phyloP scores from a whole-genome alignment of 2,113 vertebrate genomes.

The Amblyopsis rosae region DNA sequence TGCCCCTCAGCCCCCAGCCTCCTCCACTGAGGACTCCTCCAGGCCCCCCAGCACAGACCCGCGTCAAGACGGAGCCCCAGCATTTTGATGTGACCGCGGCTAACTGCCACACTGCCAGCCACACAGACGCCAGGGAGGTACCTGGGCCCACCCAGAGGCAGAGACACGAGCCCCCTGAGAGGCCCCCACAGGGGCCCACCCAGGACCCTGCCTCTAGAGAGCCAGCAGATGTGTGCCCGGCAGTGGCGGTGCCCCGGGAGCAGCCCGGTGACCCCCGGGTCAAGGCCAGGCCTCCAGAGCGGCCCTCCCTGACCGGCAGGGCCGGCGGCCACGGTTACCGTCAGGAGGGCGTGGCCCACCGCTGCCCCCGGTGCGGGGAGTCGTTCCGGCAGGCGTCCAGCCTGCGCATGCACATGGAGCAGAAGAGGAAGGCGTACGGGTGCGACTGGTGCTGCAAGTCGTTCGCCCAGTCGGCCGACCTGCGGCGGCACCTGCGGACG shows the following conservation, averaged over 20 bases:
- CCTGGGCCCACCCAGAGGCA: no score
- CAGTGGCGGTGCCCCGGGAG: neutral
- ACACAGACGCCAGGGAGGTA: neutral
- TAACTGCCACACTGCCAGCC: slow-evolving; percentile 22
- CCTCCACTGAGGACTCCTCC: neutral
- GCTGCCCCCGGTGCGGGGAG: slow-evolving; percentile 70
- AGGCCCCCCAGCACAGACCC: neutral
- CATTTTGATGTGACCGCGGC: slow-evolving; percentile 42
- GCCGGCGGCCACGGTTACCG: neutral
- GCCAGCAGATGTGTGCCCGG: neutral
- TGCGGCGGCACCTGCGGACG: slow-evolving; percentile 76
- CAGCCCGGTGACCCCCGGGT: neutral
- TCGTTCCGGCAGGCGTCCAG: slow-evolving; percentile 53
- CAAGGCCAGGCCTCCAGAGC: slow-evolving; percentile 18
- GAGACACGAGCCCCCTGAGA: no score
- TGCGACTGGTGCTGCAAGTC: slow-evolving; percentile 78
- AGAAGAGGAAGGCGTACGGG: slow-evolving; percentile 67
- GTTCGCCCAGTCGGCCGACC: slow-evolving; percentile 75
- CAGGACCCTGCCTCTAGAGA: neutral
- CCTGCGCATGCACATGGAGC: slow-evolving; percentile 69
- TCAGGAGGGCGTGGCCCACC: slow-evolving; percentile 33
- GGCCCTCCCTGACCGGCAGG: neutral
- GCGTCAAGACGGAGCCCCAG: slow-evolving; percentile 60
- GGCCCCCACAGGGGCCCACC: no score
- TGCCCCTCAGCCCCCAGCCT: neutral